phyloP scores from a whole-genome alignment of 2,113 vertebrate genomes.

The Thunnus maccoyii region DNA sequence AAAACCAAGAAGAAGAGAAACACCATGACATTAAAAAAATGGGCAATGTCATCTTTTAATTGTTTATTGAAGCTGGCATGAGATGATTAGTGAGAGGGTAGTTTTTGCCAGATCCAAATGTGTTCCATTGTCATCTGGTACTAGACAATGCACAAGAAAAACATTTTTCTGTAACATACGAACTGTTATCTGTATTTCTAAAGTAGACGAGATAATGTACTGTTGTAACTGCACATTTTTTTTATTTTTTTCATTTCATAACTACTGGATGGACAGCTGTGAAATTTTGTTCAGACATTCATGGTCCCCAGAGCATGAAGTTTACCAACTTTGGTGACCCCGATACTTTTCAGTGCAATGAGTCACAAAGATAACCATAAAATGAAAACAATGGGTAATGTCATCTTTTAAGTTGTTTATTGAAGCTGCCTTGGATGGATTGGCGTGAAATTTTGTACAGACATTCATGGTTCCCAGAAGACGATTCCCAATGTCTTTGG shows the following conservation, averaged over 20 bases:
- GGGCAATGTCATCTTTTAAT: slow-evolving; percentile 40
- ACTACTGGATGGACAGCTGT: too few relatives aligned
- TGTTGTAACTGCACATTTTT: too few relatives aligned
- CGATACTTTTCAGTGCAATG: too few relatives aligned
- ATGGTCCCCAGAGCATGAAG: not conserved
- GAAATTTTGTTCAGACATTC: too few relatives aligned
- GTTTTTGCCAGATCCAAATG: slow-evolving; percentile 41
- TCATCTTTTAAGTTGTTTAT: too few relatives aligned
- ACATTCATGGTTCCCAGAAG: not conserved
- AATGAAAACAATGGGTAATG: too few relatives aligned
- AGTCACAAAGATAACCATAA: too few relatives aligned
- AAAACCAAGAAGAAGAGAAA: not conserved
- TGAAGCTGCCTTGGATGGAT: too few relatives aligned
- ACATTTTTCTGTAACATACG: slow-evolving; percentile 11
- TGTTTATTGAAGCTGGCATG: slow-evolving; percentile 45
- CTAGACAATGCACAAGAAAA: slow-evolving; percentile 23
- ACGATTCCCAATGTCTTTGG: not conserved
- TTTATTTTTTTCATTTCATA: too few relatives aligned
- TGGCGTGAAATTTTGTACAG: not conserved
- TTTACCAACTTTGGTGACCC: not conserved
- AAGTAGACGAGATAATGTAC: not conserved
- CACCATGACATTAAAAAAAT: slow-evolving; percentile 29
- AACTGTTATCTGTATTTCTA: slow-evolving; percentile 5
- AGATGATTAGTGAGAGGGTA: slow-evolving; percentile 21
- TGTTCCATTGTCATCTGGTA: slow-evolving; percentile 34